phyloP scores from a whole-genome alignment of 30 jellyfish, hydroid and myxozoan genomes.

The Chrysaora quinquecirrha region DNA sequence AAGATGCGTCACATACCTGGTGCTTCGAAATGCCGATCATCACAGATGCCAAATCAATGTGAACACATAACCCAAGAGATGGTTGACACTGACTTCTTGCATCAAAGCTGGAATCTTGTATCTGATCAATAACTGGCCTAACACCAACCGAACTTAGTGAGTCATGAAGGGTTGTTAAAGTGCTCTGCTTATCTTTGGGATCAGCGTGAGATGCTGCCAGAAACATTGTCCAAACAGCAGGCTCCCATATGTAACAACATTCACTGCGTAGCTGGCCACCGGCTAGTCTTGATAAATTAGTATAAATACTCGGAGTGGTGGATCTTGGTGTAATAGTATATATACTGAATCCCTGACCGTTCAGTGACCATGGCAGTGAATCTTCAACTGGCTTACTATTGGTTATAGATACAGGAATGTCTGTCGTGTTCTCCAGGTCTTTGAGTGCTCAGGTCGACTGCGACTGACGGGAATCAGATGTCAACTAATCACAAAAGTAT shows the following conservation, averaged over 20 bases:
- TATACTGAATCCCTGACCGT: constrained; percentile 48
- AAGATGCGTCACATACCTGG: constrained; percentile 37
- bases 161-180: constrained; percentile 45
- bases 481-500: too few relatives aligned
- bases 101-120: not conserved
- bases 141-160: constrained; percentile 41
- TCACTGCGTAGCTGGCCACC: too few relatives aligned
- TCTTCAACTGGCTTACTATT: not conserved
- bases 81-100: constrained; percentile 6
- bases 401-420: constrained; percentile 1
- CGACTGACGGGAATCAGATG: too few relatives aligned
- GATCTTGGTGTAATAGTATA: too few relatives aligned
- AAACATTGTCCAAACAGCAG: constrained; percentile 80
- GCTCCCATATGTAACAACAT: constrained; percentile 50
- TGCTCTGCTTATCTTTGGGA: constrained; percentile 35
- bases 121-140: constrained; percentile 8
- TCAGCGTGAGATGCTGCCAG: constrained; percentile 78
- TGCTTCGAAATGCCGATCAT: constrained; percentile 23
- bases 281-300: not conserved
- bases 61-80: constrained; percentile 63
- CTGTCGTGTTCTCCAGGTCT: constrained; percentile 18
- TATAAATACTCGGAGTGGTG: not conserved
- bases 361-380: constrained; percentile 88
- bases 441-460: too few relatives aligned
- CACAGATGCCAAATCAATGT: constrained; percentile 49